phyloP scores from a whole-genome alignment of 1,140 invertebrate species.

The Patella vulgata region DNA sequence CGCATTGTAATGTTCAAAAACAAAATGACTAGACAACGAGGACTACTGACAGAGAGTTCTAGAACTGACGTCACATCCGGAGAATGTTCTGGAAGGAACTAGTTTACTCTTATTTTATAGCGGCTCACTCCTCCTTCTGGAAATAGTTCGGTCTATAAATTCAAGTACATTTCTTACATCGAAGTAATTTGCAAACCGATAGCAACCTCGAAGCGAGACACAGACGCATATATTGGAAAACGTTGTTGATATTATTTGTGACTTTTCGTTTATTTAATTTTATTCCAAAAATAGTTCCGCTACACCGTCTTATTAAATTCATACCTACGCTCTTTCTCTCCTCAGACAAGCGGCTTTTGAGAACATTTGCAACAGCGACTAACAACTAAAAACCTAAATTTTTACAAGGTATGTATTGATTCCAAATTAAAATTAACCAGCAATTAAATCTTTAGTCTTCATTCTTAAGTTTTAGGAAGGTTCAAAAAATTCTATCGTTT shows the following conservation, averaged over 20 bases:
- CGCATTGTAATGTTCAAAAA: too few species aligned
- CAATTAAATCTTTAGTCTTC: too few species aligned
- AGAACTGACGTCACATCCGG: slow-evolving; percentile 33
- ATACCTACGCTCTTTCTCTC: slow-evolving; percentile 10
- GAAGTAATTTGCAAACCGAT: too few species aligned
- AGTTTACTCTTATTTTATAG: neutral
- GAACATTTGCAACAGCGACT: too few species aligned
- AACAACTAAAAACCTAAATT: too few species aligned
- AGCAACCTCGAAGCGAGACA: neutral
- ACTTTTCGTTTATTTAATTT: slow-evolving; percentile 1
- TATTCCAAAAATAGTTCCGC: neutral
- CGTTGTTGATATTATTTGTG: too few species aligned
- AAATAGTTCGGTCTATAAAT: slow-evolving; percentile 11
- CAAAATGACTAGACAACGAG: too few species aligned
- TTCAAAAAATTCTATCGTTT: too few species aligned
- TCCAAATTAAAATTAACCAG: too few species aligned
- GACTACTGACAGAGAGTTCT: slow-evolving; percentile 38
- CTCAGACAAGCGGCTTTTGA: neutral
- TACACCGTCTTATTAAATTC: slow-evolving; percentile 9
- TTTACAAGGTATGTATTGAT: too few species aligned
- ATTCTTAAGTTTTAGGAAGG: too few species aligned
- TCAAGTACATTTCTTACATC: neutral
- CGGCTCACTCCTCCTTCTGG: slow-evolving; percentile 1
- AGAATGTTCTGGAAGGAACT: slow-evolving; percentile 30
- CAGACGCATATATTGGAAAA: too few species aligned